Conservation (phyloP, 2,888 invertebrate genomes). For the Pollenia griseotomentosa region DNA sequence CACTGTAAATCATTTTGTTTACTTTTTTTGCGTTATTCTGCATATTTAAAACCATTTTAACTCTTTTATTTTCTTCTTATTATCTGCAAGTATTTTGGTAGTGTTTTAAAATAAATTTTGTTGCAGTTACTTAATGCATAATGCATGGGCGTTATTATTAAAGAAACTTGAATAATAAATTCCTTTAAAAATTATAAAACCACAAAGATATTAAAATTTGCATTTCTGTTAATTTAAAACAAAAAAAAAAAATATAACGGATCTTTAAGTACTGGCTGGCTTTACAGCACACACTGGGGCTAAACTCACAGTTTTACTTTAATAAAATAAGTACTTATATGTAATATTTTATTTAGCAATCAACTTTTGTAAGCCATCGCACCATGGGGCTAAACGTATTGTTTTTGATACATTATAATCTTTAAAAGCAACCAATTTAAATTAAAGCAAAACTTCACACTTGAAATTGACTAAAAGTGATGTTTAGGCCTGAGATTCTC, state of each 20-base stretch:
- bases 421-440: no score
- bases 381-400: no score
- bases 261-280: neutral
- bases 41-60: constrained; percentile 19
- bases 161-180: constrained; percentile 1
- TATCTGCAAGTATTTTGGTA: constrained; percentile 15
- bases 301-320: no score
- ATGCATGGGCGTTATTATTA: constrained; percentile 56
- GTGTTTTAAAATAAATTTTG: constrained; percentile 38
- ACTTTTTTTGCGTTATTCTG: constrained; percentile 21
- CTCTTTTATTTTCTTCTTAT: neutral
- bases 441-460: no score
- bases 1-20: constrained; percentile 42
- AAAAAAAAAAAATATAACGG: neutral
- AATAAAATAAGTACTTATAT: no score
- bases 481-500: no score
- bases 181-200: constrained; percentile 16
- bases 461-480: no score
- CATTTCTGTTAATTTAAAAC: constrained; percentile 28
- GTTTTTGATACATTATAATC: no score
- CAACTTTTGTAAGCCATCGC: no score
- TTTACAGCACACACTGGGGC: no score
- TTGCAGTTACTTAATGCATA: constrained; percentile 50
- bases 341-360: no score
- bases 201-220: constrained; percentile 28